Base-by-base conservation (phyloP, 2,888 invertebrate species). In the Drosophila anomelani region DNA sequence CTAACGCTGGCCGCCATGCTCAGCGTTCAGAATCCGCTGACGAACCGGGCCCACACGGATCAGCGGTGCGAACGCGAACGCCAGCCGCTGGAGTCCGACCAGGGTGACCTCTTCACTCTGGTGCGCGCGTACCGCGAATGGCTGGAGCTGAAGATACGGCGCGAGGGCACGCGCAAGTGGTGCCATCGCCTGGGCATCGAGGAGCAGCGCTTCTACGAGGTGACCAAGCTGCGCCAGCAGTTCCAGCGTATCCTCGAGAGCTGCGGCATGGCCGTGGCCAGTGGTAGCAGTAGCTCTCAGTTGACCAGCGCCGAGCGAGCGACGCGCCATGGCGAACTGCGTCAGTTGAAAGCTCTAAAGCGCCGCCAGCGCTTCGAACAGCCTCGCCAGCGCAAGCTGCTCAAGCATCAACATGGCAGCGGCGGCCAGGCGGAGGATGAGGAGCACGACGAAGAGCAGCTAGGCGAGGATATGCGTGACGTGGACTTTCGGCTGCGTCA, bases 121-220 rank as follows among this genome's bases (percentile, higher is more conserved):
- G 67, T 99, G 3, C 97, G 97, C 81, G 94, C 96, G 34, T 98
- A 96, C 92, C 95, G 96, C 89, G 96, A 97, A 77, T 99, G 99
- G 99, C 92, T 99, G 43, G 94, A 95, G 80, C 94, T 96, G 39
- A 98, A 98, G 90, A 94, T 95, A 58, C 64, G 79, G 3, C 80
- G 89, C 36, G 90, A 91, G 39, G 91, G 90, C 36, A 94, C 95
- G 0, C 94, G 95, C 49, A 95, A 95, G 69, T 99, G 99, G 99
- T 98, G 98, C 82, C 95, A 95, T 76, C 94, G 96, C 64, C 94
- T 98, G 66, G 98, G 98, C 0, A 94, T 99, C 9, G 99, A 99
- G 92, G 99, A 99, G 91, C 99, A 99, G 92, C 93, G 99, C 26
- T 96, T 99, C 88, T 99, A 99, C 90, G 99, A 99, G 93, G 96